Evolutionary conservation across 2,113 vertebrate genomes (phyloP).

Genomic region (Speoplatyrhinus poulsoni): DNA sequence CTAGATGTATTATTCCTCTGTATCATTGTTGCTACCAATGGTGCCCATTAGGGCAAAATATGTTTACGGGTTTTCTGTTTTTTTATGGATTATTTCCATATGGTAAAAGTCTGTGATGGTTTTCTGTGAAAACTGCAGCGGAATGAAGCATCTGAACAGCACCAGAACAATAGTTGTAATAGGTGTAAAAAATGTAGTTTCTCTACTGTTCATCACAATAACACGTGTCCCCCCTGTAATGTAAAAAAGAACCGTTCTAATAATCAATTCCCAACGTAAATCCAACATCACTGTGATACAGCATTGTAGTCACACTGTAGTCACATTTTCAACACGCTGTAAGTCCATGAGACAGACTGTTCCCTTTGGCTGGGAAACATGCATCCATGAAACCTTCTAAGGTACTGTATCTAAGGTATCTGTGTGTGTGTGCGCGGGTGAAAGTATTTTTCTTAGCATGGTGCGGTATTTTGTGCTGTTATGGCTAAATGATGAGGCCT

Average conservation of each 20-base stretch:
- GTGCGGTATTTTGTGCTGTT: conserved; percentile 15
- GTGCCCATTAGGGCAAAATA: neutral
- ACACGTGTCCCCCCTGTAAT: neutral
- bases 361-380: conserved; percentile 2
- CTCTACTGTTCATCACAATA: neutral
- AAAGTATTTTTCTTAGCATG: neutral
- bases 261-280: no score
- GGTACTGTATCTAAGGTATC: conserved; percentile 27
- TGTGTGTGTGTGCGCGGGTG: neutral
- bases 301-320: no score
- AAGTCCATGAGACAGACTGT: no score
- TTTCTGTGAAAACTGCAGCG: no score
- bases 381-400: conserved; percentile 20
- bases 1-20: conserved; percentile 1
- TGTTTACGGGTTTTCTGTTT: neutral
- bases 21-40: neutral
- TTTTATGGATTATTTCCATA: no score
- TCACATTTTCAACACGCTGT: no score
- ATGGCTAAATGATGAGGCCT: conserved; percentile 28
- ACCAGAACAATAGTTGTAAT: neutral
- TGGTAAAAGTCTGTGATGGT: no score
- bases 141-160: no score
- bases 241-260: neutral
- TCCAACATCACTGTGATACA: no score
- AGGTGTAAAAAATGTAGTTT: neutral